Conservation (phyloP, 2,888 invertebrate species). For the Agriopis marginaria region DNA sequence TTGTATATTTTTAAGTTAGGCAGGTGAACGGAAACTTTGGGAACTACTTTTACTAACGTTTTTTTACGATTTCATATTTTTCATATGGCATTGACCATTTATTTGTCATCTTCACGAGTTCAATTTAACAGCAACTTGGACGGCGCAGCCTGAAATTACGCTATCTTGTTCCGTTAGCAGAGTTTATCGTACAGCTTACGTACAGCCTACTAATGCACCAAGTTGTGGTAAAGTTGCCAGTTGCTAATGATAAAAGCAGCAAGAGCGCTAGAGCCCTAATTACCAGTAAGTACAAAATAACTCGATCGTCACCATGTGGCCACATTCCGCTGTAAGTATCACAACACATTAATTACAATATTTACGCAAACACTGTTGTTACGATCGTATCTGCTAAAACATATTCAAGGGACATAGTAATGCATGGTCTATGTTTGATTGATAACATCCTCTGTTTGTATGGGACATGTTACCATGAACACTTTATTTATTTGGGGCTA, state of each 20-base stretch:
- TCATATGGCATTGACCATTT: too few species aligned
- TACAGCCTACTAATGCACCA: neutral
- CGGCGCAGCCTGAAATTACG: too few species aligned
- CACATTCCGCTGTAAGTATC: constrained; percentile 18
- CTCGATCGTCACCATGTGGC: neutral
- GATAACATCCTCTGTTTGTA: constrained; percentile 63
- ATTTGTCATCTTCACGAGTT: too few species aligned
- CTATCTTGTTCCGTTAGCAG: too few species aligned
- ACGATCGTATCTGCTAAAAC: constrained; percentile 48
- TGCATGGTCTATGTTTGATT: constrained; percentile 64
- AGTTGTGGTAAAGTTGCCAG: neutral
- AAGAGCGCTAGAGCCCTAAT: neutral
- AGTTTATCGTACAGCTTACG: too few species aligned
- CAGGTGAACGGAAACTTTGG: neutral
- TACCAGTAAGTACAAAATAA: neutral
- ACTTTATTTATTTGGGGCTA: constrained; percentile 11
- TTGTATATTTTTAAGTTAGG: neutral
- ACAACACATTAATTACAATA: constrained; percentile 38
- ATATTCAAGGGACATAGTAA: constrained; percentile 58
- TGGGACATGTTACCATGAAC: constrained; percentile 26
- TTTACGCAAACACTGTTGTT: constrained; percentile 42
- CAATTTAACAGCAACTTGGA: too few species aligned
- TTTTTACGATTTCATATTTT: too few species aligned
- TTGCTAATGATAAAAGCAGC: neutral
- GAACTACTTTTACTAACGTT: neutral